These are phyloP conservation scores for Stenurella melanura DNA, from an alignment of 2,888 invertebrate species.

Conservation along the genomic window DNA sequence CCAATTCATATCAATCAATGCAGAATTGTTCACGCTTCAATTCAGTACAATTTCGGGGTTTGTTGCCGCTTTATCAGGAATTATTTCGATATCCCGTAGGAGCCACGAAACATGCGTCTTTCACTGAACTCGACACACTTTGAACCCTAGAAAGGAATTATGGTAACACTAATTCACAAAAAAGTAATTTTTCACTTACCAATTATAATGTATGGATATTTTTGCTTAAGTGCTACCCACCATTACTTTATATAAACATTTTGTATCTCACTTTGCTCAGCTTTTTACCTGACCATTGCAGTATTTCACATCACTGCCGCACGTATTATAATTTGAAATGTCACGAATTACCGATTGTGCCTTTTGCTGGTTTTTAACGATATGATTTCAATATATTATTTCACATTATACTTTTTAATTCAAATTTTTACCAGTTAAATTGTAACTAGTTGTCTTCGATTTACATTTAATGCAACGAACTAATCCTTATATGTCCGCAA, in stretches of 20 bases:
- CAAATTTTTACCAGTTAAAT: slow-evolving; percentile 32
- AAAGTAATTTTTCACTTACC: too few species aligned
- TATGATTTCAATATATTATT: slow-evolving; percentile 25
- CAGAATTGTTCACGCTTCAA: too few species aligned
- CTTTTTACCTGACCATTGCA: not conserved
- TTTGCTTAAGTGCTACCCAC: too few species aligned
- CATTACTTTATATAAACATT: not conserved
- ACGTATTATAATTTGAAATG: slow-evolving; percentile 8
- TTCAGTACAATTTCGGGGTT: too few species aligned
- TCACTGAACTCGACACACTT: too few species aligned
- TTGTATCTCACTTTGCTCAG: slow-evolving; percentile 1
- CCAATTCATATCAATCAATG: too few species aligned
- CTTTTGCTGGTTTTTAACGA: slow-evolving; percentile 9
- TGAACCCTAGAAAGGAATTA: too few species aligned
- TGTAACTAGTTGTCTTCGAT: slow-evolving; percentile 33
- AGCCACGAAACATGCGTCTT: too few species aligned
- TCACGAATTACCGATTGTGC: slow-evolving; percentile 5
- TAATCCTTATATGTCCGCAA: slow-evolving; percentile 37
- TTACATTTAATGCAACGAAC: slow-evolving; percentile 42
- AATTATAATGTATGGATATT: too few species aligned
- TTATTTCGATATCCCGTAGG: too few species aligned
- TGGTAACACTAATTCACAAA: not conserved
- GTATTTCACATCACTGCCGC: not conserved
- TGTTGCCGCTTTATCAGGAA: too few species aligned
- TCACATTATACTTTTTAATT: slow-evolving; percentile 36